These are phyloP conservation scores for Procapra przewalskii DNA, from an alignment of 2,113 vertebrate species.

Conservation along the genomic window DNA sequence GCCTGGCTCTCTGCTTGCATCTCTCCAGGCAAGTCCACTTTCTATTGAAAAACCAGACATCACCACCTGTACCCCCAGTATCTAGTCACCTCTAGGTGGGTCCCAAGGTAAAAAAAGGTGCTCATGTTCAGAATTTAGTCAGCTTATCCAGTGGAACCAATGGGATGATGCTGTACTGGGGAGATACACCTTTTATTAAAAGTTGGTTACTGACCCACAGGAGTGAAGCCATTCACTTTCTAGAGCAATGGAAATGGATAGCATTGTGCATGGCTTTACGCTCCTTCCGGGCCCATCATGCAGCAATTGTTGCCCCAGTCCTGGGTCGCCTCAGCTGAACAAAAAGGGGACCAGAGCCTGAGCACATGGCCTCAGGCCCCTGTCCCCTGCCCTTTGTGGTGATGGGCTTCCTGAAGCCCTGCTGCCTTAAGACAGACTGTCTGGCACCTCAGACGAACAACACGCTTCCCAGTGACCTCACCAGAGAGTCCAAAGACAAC, in stretches of 20 bases:
- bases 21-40: background rate
- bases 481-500: background rate
- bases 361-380: background rate
- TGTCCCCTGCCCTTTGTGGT: background rate
- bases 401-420: background rate
- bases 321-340: background rate
- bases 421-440: background rate
- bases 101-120: background rate
- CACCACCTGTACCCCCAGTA: background rate
- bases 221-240: background rate
- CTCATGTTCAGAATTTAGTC: background rate
- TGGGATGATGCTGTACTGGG: too few species aligned
- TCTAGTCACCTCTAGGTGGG: background rate
- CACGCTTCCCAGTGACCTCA: background rate
- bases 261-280: too few species aligned
- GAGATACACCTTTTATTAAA: background rate
- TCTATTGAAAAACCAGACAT: background rate
- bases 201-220: background rate
- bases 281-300: background rate
- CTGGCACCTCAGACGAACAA: background rate
- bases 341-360: background rate
- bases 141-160: background rate
- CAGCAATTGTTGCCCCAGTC: background rate
- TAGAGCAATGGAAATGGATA: background rate
- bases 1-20: background rate